Evolutionary conservation across 2,797 vertebrate genomes (phyloP), one percentile per base, ranked within the genome.

Genomic region (Buceros bicornis): DNA sequence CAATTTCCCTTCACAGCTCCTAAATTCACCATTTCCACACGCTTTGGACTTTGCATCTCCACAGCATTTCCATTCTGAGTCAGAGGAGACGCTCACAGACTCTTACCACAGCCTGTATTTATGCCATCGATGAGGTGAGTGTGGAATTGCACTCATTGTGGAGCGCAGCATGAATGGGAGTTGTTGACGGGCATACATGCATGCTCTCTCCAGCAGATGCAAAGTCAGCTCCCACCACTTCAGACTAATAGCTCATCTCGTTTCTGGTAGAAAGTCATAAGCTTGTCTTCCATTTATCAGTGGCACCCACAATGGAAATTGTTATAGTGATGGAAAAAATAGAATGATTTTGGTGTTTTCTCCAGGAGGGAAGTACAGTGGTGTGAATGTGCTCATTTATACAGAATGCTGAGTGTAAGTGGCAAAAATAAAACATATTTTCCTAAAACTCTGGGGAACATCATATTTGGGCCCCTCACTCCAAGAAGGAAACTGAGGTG

Each of bases 1-100:
- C 56, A 6, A 29, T 90, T 90, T 87, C 71, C 51, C 71, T 91
- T 94, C 82, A 48, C 25, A 77, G 93, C 60, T 96, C 81, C 87
- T 87, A 80, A 89, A 84, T 93, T 76, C 77, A 65, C 57, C 25
- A 16, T 65, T 90, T 72, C 81, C 0, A 0, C 42, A 37, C 29
- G 2, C 40, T 82, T 73, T 35, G 67, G 58, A 33, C 65, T 67
- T 53, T 62, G 66, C 56, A 11, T 70, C 40, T 37, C 37, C 22
- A 4, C 5, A 6, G 33, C 45, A n/a, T 13, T 5, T 50, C 6
- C 2, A 4, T 5, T 93, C 60, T 48, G 71, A 50, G 43, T 81
- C 73, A 3, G 10, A 31, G 70, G n/a, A 70, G 73, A 16, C 0
- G 1, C 22, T 82, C 26, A 0, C 51, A 76, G 56, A 1, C 7